Evolutionary conservation across 2,888 invertebrate genomes (phyloP), one percentile per base, ranked within the genome.

Genomic region (Watsonalla binaria): DNA sequence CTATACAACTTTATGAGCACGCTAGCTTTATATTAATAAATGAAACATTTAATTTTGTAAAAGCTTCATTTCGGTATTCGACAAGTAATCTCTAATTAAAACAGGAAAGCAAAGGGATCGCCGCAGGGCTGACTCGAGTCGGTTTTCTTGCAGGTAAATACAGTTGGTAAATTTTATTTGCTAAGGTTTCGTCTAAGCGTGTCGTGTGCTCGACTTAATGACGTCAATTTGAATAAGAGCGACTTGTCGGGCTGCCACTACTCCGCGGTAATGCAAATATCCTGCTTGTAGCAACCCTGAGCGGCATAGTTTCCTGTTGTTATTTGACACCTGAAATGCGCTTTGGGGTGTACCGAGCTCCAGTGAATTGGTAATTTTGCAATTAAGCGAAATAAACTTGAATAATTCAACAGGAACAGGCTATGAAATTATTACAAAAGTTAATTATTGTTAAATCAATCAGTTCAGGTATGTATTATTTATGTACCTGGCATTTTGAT

Each of bases 171-270:
- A 55, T 57, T 52, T 60, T 62, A 72, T 78, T 72, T 72, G 67
- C 60, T 55, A 65, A 68, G 63, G 68, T 66, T 63, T 65, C 69
- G 59, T 68, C 69, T 74, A 64, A 66, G 60, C 59, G 56, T 57
- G 53, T 52, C 65, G 70, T 75, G 73, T 68, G 62, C 73, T 69
- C 65, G 70, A 71, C 71, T 79, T 84, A 84, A 84, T 82, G 74
- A 75, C 76, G 70, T 77, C 79, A 81, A 83, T 86, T 86, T 84
- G 78, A 82, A 84, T 82, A 76, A 74, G 73, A 70, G 72, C 70
- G 71, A 68, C 75, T 74, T 74, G 76, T 72, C 74, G 70, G 70
- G 68, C 71, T 74, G 72, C 62, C 76, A 72, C 71, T 68, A 71
- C 66, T 71, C 65, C 35, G 57, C 67, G 74, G 71, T 75, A 74